These are phyloP conservation scores for Psittacula echo DNA, from an alignment of 2,797 vertebrate species.

Conservation along the genomic window DNA sequence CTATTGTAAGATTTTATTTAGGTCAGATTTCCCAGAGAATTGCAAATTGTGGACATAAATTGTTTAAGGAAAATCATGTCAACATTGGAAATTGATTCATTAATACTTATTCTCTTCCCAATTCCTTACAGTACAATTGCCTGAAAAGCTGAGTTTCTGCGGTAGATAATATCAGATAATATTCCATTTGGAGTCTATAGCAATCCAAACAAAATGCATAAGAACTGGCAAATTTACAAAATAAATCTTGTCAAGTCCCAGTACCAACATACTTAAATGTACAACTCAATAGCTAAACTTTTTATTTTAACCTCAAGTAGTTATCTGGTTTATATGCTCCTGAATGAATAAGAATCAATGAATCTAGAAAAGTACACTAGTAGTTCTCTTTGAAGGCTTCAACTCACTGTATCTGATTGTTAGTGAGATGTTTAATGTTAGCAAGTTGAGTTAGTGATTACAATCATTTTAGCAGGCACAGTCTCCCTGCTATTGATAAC, in stretches of 20 bases:
- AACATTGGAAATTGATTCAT: neutral
- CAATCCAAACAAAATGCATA: neutral
- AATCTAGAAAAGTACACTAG: neutral
- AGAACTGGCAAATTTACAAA: neutral
- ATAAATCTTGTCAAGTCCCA: neutral
- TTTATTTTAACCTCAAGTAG: neutral
- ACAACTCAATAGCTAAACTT: neutral
- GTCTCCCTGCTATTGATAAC: neutral
- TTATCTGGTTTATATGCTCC: neutral
- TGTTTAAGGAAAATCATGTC: neutral
- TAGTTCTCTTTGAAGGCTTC: neutral
- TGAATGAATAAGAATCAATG: neutral
- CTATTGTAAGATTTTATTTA: neutral
- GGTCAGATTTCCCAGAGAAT: neutral
- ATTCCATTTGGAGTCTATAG: neutral
- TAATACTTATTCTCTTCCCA: neutral
- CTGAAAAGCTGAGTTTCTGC: neutral
- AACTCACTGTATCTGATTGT: neutral
- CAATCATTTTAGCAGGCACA: neutral
- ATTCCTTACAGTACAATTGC: neutral
- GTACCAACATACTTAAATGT: neutral
- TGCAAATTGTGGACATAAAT: neutral
- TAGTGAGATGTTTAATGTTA: neutral
- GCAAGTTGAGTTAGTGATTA: neutral
- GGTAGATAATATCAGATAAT: neutral